Conservation (phyloP, 2,797 vertebrate species). For the Picus viridis region DNA sequence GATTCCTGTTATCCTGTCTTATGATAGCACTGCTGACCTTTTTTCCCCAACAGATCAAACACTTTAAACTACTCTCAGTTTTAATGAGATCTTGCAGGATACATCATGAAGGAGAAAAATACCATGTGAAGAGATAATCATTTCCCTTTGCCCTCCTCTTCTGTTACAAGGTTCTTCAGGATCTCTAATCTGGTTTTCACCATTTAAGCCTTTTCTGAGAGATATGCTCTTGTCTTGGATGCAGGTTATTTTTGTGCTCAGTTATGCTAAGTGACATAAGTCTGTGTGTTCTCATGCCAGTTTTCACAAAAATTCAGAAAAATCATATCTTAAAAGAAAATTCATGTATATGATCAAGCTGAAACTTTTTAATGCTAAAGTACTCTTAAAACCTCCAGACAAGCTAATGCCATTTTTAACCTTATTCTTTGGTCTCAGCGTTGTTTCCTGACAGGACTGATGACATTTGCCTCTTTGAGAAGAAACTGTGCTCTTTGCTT, state of each 20-base stretch:
- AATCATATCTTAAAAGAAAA: background rate
- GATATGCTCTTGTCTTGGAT: background rate
- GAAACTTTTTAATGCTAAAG: background rate
- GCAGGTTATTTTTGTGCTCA: background rate
- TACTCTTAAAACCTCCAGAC: background rate
- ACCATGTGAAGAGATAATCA: background rate
- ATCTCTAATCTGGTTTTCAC: background rate
- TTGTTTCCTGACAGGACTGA: background rate
- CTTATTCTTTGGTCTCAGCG: background rate
- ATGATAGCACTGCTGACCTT: background rate
- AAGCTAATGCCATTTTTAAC: background rate
- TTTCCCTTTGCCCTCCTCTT: background rate
- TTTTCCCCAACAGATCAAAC: background rate
- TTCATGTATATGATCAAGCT: background rate
- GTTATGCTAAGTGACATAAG: background rate
- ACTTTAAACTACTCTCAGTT: background rate
- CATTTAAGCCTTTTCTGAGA: background rate
- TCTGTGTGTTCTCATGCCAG: background rate
- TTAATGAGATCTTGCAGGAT: background rate
- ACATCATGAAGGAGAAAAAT: background rate
- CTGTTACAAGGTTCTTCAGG: background rate
- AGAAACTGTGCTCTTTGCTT: background rate
- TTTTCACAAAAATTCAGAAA: background rate
- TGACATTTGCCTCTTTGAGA: background rate
- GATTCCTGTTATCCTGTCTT: background rate